A percentile compares a stretch with the other conserved stretches of the same genome.
Evolutionary conservation across 2,888 invertebrate genomes (phyloP).

Genomic region (Eupithecia insigniata): DNA sequence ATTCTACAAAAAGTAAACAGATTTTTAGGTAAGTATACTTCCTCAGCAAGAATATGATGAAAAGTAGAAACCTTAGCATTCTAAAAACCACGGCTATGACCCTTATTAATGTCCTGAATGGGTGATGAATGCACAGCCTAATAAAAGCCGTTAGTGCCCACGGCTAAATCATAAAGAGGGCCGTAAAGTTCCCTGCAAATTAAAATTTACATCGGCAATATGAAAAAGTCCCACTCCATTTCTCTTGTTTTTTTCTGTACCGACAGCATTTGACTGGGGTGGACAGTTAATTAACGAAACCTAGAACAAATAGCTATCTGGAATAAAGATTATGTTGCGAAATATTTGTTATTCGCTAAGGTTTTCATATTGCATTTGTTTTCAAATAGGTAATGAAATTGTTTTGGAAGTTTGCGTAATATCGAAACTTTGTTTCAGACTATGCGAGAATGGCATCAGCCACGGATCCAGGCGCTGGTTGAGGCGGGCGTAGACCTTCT

Average conservation of each 20-base stretch:
- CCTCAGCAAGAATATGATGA: conserved; percentile 3
- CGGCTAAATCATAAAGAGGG: conserved; percentile 81
- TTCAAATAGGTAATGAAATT: conserved; percentile 15
- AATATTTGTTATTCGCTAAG: conserved; percentile 45
- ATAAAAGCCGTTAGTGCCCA: conserved; percentile 74
- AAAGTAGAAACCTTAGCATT: not conserved
- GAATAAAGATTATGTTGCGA: conserved; percentile 61
- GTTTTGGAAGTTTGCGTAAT: conserved; percentile 33
- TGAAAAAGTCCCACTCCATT: conserved; percentile 77
- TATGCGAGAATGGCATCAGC: conserved; percentile 93
- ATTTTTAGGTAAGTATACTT: not conserved
- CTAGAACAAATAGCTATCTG: conserved; percentile 72
- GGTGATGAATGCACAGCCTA: conserved; percentile 74
- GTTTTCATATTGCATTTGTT: conserved; percentile 39
- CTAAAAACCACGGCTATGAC: not conserved
- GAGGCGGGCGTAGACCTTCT: conserved; percentile 93
- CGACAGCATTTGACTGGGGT: conserved; percentile 73
- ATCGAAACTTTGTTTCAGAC: conserved; percentile 58
- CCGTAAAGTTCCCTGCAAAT: conserved; percentile 82
- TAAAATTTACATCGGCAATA: conserved; percentile 83
- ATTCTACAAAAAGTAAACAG: conserved; percentile 20
- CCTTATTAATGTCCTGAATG: conserved; percentile 53
- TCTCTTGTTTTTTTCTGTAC: conserved; percentile 72
- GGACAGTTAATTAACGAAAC: conserved; percentile 80
- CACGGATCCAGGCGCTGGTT: conserved; percentile 90